Evolutionary conservation across 2,113 vertebrate species (phyloP).

Genomic region (Paraplagusia blochii): DNA sequence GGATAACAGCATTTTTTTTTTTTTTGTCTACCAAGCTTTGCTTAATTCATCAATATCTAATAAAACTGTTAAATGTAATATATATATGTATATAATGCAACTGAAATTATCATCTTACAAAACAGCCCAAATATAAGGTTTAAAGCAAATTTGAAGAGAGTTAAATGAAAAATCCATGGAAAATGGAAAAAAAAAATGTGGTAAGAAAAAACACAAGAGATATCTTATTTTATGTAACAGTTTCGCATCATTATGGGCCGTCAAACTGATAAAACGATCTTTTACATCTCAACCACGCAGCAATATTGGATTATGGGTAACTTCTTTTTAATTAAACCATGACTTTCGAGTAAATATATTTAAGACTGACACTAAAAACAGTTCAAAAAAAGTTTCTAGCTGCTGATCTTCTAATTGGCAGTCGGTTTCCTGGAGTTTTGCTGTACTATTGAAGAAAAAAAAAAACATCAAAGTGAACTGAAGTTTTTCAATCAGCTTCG

Average conservation of each 20-base stretch:
- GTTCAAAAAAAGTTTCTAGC: slow-evolving; percentile 30
- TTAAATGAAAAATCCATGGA: no score
- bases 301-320: background rate
- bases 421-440: background rate
- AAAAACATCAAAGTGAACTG: slow-evolving; percentile 15
- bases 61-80: no score
- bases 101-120: no score
- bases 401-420: slow-evolving; percentile 32
- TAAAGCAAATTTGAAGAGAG: no score
- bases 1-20: slow-evolving; percentile 27
- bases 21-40: no score
- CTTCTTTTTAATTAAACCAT: slow-evolving; percentile 9
- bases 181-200: no score
- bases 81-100: no score
- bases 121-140: no score
- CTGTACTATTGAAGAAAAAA: slow-evolving; percentile 5
- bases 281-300: background rate
- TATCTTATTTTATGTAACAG: no score
- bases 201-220: no score
- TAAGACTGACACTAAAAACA: slow-evolving; percentile 16
- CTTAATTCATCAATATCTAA: no score
- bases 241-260: no score
- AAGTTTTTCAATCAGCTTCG: slow-evolving; percentile 3
- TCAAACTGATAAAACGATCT: background rate
- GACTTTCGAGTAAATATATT: slow-evolving; percentile 5